These are phyloP conservation scores for Drosophila bipectinata DNA, from an alignment of 1,140 invertebrate genomes.

Conservation along the genomic window DNA sequence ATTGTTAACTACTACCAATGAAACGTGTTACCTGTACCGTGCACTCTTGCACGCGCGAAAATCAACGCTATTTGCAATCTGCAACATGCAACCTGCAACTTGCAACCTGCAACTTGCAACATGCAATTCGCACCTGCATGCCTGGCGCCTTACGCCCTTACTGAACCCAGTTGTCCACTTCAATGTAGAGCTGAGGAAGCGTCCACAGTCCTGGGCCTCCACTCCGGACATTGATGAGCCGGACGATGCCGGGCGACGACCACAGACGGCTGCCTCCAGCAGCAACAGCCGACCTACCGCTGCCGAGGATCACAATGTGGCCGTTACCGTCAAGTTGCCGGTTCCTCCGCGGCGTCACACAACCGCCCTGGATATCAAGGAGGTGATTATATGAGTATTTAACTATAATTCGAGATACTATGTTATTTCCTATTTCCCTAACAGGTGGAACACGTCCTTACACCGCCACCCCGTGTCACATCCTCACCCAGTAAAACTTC, in stretches of 20 bases:
- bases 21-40: slow-evolving; percentile 37
- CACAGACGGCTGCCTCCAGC: slow-evolving; percentile 5
- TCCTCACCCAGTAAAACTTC: slow-evolving; percentile 80
- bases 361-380: slow-evolving; percentile 86
- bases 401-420: background rate
- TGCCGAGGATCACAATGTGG: slow-evolving; percentile 76
- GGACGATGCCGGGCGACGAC: slow-evolving; percentile 21
- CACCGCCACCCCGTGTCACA: slow-evolving; percentile 84
- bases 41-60: slow-evolving; percentile 28
- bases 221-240: slow-evolving; percentile 88
- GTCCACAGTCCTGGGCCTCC: slow-evolving; percentile 88
- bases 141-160: slow-evolving; percentile 55
- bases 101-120: slow-evolving; percentile 1
- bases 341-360: slow-evolving; percentile 86
- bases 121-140: slow-evolving; percentile 45
- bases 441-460: slow-evolving; percentile 70
- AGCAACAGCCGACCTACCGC: slow-evolving; percentile 21
- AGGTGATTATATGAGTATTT: slow-evolving; percentile 42
- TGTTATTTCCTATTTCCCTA: background rate
- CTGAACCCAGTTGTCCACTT: slow-evolving; percentile 86
- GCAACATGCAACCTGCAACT: slow-evolving; percentile 14
- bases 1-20: slow-evolving; percentile 44
- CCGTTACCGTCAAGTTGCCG: slow-evolving; percentile 87
- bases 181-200: slow-evolving; percentile 82
- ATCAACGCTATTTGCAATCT: slow-evolving; percentile 34